These are phyloP conservation scores for Pteropus rufus DNA, from an alignment of 2,797 vertebrate genomes.

Conservation along the genomic window DNA sequence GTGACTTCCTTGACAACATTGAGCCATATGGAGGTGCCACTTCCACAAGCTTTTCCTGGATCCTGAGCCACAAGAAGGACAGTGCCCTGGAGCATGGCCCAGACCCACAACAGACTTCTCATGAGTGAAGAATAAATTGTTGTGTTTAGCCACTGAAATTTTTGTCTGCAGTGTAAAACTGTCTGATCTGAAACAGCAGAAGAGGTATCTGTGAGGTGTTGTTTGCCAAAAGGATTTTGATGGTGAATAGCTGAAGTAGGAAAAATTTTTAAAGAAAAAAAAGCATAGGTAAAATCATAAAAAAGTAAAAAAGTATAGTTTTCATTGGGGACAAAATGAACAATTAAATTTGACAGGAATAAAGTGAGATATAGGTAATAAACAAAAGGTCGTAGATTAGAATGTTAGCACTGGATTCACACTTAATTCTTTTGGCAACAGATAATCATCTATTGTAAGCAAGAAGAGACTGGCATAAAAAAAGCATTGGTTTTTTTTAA, in stretches of 20 bases:
- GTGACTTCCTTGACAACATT: too few species aligned
- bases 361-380: background rate
- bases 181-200: background rate
- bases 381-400: background rate
- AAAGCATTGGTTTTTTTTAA: background rate
- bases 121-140: background rate
- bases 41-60: background rate
- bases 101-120: background rate
- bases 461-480: background rate
- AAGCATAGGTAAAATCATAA: background rate
- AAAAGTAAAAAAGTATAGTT: background rate
- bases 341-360: background rate
- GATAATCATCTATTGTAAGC: background rate
- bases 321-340: background rate
- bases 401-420: background rate
- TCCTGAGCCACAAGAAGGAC: background rate
- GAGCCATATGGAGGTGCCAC: background rate
- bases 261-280: background rate
- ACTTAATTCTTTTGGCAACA: background rate
- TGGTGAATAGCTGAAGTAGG: background rate
- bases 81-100: background rate
- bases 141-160: background rate
- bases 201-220: background rate
- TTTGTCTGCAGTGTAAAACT: background rate
- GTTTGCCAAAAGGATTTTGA: background rate